These are phyloP conservation scores for Anolis carolinensis DNA, from an alignment of 2,113 vertebrate genomes.

Conservation along the genomic window DNA sequence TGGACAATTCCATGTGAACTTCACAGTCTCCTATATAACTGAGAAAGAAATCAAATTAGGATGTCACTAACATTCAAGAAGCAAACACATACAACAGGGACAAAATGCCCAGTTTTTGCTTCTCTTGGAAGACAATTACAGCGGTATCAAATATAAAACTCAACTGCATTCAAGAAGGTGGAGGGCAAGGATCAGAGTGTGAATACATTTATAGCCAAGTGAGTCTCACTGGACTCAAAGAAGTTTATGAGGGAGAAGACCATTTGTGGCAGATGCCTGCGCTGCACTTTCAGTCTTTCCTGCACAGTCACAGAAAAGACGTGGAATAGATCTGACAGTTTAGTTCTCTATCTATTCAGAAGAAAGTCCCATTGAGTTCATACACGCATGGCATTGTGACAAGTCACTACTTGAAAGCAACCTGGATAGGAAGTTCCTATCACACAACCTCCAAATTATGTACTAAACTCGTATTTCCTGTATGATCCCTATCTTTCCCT, in stretches of 20 bases:
- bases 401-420: too few species aligned
- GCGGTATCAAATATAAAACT: neutral
- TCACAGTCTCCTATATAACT: slow-evolving; percentile 92
- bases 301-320: neutral
- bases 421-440: too few species aligned
- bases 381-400: too few species aligned
- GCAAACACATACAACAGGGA: neutral
- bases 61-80: neutral
- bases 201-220: neutral
- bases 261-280: too few species aligned
- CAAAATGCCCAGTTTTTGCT: neutral
- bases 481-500: neutral
- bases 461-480: neutral
- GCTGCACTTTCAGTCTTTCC: neutral
- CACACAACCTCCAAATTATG: neutral
- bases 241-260: too few species aligned
- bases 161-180: neutral
- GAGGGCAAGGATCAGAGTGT: neutral
- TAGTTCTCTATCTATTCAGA: neutral
- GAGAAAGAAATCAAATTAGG: slow-evolving; percentile 55
- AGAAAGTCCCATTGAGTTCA: neutral
- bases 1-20: slow-evolving; percentile 87
- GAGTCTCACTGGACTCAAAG: too few species aligned
- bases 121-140: neutral
- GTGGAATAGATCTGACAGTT: neutral